Conservation (phyloP, 1,140 invertebrate species). For the Cyphomyrmex costatus region DNA sequence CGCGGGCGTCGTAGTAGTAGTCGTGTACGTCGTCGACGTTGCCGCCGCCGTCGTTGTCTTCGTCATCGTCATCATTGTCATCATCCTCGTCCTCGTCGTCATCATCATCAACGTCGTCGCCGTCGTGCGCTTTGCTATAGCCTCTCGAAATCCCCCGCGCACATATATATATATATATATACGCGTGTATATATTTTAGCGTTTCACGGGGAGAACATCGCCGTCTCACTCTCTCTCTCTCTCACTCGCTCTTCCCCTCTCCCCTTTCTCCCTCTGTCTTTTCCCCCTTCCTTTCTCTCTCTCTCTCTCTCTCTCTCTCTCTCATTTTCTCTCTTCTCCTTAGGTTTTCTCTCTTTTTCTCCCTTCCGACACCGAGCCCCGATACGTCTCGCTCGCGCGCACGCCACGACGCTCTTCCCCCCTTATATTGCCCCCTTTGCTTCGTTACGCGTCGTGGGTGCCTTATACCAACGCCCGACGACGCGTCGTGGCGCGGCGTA, state of each 20-base stretch:
- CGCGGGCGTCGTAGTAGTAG: slow-evolving; percentile 73
- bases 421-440: slow-evolving; percentile 62
- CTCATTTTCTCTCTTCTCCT: slow-evolving; percentile 28
- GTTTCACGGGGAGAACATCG: slow-evolving; percentile 59
- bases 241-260: background rate
- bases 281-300: background rate
- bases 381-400: slow-evolving; percentile 44
- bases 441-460: slow-evolving; percentile 46
- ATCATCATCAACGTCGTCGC: background rate
- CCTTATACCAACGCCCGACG: slow-evolving; percentile 67
- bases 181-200: slow-evolving; percentile 28
- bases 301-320: slow-evolving; percentile 26
- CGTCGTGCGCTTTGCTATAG: slow-evolving; percentile 12
- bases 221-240: slow-evolving; percentile 25
- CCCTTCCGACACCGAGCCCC: slow-evolving; percentile 9
- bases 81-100: slow-evolving; percentile 64
- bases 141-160: slow-evolving; percentile 75
- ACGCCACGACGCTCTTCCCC: slow-evolving; percentile 18
- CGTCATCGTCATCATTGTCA: slow-evolving; percentile 35
- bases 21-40: slow-evolving; percentile 43
- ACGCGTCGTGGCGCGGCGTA: slow-evolving; percentile 55
- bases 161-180: slow-evolving; percentile 16
- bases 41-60: slow-evolving; percentile 47
- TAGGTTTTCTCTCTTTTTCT: slow-evolving; percentile 19
- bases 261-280: slow-evolving; percentile 32